Percentiles rank a stretch among this genome's conserved stretches.
phyloP scores from a whole-genome alignment of 2,113 vertebrate species.

The Plestiodon gilberti region DNA sequence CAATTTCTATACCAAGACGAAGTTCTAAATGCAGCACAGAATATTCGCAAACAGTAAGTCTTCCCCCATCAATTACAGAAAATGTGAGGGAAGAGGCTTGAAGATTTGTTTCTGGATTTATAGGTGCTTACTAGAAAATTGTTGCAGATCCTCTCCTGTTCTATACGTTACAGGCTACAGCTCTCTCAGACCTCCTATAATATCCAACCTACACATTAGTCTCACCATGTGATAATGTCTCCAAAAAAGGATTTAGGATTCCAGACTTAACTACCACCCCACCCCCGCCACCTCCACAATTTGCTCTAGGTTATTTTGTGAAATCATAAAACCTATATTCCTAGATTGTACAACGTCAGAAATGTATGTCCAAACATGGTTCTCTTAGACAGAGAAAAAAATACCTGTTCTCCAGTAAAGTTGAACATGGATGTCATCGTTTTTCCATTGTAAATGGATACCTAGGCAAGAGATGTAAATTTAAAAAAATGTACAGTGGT shows the following conservation, averaged over 20 bases:
- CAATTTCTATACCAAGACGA: neutral
- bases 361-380: neutral
- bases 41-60: neutral
- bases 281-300: neutral
- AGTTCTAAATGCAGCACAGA: neutral
- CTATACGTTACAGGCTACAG: neutral
- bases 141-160: neutral
- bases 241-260: too few species aligned
- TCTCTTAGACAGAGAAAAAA: neutral
- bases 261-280: too few species aligned
- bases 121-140: neutral
- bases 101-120: neutral
- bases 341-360: neutral
- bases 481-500: neutral
- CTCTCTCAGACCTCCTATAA: neutral
- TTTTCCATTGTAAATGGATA: constrained; percentile 91
- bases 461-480: constrained; percentile 74
- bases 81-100: neutral
- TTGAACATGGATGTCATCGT: constrained; percentile 93
- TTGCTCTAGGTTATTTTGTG: neutral
- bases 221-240: neutral
- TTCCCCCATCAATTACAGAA: neutral
- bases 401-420: constrained; percentile 95
- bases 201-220: neutral
- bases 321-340: neutral